Evolutionary conservation across 1,140 invertebrate genomes (phyloP), one percentile per base, ranked within the genome.

Genomic region (Megalonaias nervosa): DNA sequence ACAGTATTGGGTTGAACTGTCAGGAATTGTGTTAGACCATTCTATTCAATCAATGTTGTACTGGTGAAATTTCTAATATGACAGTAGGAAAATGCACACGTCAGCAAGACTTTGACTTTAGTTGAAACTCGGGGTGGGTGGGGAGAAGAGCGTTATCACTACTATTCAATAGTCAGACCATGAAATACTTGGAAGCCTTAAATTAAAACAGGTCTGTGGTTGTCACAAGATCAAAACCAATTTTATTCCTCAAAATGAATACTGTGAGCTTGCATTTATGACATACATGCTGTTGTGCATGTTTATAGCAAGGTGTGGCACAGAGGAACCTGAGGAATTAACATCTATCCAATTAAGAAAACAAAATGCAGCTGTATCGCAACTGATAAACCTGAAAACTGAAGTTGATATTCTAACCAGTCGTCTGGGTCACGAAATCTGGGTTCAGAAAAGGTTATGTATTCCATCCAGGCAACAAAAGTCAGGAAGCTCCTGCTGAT

Each of bases 311-410:
- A 26, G 38, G 9, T 77, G 74, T 64, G 68, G 72, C 1, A 68
- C 79, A 26, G 67, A 81, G 26, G 1, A 67, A 2, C 81, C 79
- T 23, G 58, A 81, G 55, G 56, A 73, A 2, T 19, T 83, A 21
- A 75, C 62, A 88, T 82, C 88, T 89, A 85, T 89, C 87, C 84
- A 87, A 88, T 48, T 84, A 2, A 62, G 80, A 68, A 84, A 82
- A 48, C 82, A 84, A 31, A 69, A 79, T 38, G 79, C 76, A 4
- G 74, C 71, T 9, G 61, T 82, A 0, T 74, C 67, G 9, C 82
- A 84, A 65, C 59, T 81, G n/a, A 21, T 82, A 13, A 80, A 78
- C 59, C 56, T 84, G 23, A 79, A 64, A 74, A 82, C 12, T 75
- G 77, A 84, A 23, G 62, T 82, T 12, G 82, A 84, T 75, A 56